phyloP scores from a whole-genome alignment of 2,888 invertebrate genomes.

The Lamellibrachia satsuma region DNA sequence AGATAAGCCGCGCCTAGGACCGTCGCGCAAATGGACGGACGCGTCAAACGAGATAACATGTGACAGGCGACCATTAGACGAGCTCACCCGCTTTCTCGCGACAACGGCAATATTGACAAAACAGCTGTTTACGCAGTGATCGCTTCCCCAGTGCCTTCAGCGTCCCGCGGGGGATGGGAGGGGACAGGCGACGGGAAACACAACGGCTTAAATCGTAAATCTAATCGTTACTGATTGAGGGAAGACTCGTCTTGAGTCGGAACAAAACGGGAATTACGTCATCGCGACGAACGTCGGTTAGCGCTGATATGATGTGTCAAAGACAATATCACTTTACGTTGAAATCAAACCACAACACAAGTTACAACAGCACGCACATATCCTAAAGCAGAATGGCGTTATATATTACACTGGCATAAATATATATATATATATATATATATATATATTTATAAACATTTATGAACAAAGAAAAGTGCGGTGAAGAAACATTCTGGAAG shows the following conservation, averaged over 20 bases:
- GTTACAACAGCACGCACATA: not conserved
- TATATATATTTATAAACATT: too few species aligned
- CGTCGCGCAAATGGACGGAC: conserved; percentile 13
- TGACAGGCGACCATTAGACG: conserved; percentile 17
- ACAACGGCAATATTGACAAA: conserved; percentile 7
- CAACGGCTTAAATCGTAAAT: not conserved
- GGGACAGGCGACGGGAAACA: not conserved
- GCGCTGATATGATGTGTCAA: not conserved
- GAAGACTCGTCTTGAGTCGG: not conserved
- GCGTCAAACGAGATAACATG: conserved; percentile 1
- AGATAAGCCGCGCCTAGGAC: not conserved
- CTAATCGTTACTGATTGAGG: not conserved
- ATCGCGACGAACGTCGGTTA: not conserved
- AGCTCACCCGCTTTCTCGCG: not conserved
- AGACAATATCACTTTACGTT: not conserved
- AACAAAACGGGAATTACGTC: not conserved
- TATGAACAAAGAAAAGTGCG: too few species aligned
- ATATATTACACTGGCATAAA: too few species aligned
- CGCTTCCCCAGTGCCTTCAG: not conserved
- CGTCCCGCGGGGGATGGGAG: conserved; percentile 10
- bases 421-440: too few species aligned
- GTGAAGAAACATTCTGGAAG: not conserved
- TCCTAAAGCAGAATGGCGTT: too few species aligned
- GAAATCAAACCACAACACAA: not conserved
- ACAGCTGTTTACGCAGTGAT: conserved; percentile 1